Conservation (phyloP, 1,140 invertebrate genomes). For the Leptestheria dahalacensis region DNA sequence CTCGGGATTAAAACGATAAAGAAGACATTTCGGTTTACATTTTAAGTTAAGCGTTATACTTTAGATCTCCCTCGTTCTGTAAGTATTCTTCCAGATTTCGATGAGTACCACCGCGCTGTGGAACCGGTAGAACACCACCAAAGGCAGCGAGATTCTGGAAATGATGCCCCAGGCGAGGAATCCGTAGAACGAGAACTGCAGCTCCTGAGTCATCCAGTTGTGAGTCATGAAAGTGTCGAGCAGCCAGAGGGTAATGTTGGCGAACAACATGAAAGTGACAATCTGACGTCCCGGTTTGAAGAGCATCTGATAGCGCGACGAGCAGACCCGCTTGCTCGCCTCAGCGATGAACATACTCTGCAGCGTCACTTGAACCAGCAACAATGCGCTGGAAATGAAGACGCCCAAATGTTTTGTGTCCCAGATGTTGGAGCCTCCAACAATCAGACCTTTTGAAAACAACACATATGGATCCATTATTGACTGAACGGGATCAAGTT, state of each 20-base stretch:
- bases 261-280: constrained; percentile 48
- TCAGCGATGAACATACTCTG: constrained; percentile 48
- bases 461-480: not conserved
- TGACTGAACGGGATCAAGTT: not conserved
- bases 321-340: constrained; percentile 36
- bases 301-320: constrained; percentile 35
- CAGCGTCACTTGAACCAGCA: constrained; percentile 37
- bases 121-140: constrained; percentile 52
- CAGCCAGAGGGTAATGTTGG: constrained; percentile 50
- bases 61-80: constrained; percentile 28
- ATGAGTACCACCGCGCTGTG: constrained; percentile 50
- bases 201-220: constrained; percentile 38
- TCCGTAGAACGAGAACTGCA: constrained; percentile 45
- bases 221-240: constrained; percentile 52
- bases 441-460: constrained; percentile 21
- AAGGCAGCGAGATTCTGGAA: constrained; percentile 42
- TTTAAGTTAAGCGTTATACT: no score
- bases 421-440: constrained; percentile 24
- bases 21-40: no score
- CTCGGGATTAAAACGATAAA: no score
- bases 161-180: constrained; percentile 49
- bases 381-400: constrained; percentile 31
- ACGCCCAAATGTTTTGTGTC: constrained; percentile 30
- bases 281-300: constrained; percentile 47
- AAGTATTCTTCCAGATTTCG: constrained; percentile 49